Base-by-base conservation (phyloP, 2,113 vertebrate species). In the Acrocephalus kingi region DNA sequence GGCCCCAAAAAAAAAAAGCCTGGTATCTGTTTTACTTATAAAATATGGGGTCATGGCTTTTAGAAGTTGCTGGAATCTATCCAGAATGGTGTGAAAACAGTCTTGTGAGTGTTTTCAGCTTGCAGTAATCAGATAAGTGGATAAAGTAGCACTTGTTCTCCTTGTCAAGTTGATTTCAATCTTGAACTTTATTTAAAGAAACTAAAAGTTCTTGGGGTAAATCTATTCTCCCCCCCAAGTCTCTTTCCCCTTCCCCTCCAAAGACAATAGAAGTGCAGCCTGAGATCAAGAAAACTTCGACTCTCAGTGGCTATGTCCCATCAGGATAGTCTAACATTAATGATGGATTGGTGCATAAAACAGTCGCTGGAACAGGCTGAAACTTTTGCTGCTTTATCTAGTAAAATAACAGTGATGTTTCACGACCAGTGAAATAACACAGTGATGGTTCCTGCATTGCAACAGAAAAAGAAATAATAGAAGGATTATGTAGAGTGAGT, bases 1-100 rank as follows among this genome's bases (percentile, higher is more conserved):
- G 43, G 28, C 74, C 21, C 33, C 61, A 59, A 92, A 91, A 95
- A 83, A 35, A 35, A 35, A 35, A 93, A 76, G 45, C 30, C n/a
- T 77, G 49, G 8, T 86, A 79, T 79, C 56, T 93, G 7, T 89
- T 96, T 93, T 96, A 58, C 35, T 89, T 62, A n/a, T 33, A 20
- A 62, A 66, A 20, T 21, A 41, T n/a, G 21, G 24, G 14, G 8
- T 78, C 20, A 37, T 22, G 59, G 11, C 12, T 91, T 89, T 91
- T 63, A 25, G 11, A 73, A 89, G 18, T 67, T 77, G 3, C 28
- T 80, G 33, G 25, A 93, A 80, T n/a, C 39, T 88, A 22, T 18
- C 11, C 23, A n/a, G 64, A 75, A 61, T 1, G 37, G 10, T 22
- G 13, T 54, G 30, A 58, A 75, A 71, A 63, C 5, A 46, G 43